Evolutionary conservation across 2,888 invertebrate species (phyloP).

Genomic region (Argyra leucocephala): DNA sequence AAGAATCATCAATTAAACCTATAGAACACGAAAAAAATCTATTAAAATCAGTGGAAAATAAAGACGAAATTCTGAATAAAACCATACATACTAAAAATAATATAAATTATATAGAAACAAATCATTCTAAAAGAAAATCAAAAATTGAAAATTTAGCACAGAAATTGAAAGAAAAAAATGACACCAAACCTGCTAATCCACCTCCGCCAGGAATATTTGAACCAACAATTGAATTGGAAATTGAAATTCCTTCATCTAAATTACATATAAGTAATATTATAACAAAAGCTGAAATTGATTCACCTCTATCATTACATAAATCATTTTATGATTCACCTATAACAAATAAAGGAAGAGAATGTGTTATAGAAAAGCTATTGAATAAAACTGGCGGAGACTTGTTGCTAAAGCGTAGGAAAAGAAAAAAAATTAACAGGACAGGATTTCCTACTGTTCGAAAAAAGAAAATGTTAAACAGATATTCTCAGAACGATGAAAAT

Average conservation of each 20-base stretch:
- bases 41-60: neutral
- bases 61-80: neutral
- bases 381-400: slow-evolving; percentile 38
- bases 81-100: neutral
- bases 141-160: neutral
- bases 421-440: slow-evolving; percentile 74
- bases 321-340: slow-evolving; percentile 23
- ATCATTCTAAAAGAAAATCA: neutral
- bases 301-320: slow-evolving; percentile 37
- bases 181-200: slow-evolving; percentile 26
- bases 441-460: slow-evolving; percentile 78
- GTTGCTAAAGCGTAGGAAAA: slow-evolving; percentile 50
- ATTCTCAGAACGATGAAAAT: neutral
- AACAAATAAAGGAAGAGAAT: slow-evolving; percentile 29
- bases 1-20: neutral
- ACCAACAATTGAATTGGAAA: slow-evolving; percentile 57
- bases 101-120: neutral
- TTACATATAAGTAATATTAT: slow-evolving; percentile 45
- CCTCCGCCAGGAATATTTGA: slow-evolving; percentile 62
- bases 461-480: slow-evolving; percentile 51
- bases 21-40: neutral
- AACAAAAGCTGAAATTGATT: slow-evolving; percentile 44
- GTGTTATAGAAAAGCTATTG: slow-evolving; percentile 39
- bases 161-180: neutral
- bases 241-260: slow-evolving; percentile 53